These are phyloP conservation scores for Propithecus perrieri DNA, from an alignment of 2,797 vertebrate genomes.

Conservation along the genomic window DNA sequence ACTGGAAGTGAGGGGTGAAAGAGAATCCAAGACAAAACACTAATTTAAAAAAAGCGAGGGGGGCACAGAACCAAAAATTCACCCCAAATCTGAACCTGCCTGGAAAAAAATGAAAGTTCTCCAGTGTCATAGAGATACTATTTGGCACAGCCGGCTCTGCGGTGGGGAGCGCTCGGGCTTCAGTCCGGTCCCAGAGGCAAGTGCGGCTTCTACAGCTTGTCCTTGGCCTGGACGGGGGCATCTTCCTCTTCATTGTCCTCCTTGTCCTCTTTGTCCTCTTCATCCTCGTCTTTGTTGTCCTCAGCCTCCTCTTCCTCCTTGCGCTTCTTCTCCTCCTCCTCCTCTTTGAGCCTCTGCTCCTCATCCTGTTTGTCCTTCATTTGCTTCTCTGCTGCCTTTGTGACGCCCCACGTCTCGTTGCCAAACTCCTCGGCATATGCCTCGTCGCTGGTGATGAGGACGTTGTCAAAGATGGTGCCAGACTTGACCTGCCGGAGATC, in stretches of 20 bases:
- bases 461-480: conserved; percentile 94
- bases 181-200: conserved; percentile 73
- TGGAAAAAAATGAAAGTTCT: conserved; percentile 81
- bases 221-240: conserved; percentile 77
- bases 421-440: conserved; percentile 90
- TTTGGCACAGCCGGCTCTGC: conserved; percentile 69
- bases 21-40: conserved; percentile 61
- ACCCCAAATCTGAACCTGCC: conserved; percentile 79
- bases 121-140: conserved; percentile 88
- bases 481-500: conserved; percentile 90
- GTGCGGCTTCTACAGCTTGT: conserved; percentile 84
- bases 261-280: conserved; percentile 78
- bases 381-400: conserved; percentile 91
- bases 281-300: conserved; percentile 83
- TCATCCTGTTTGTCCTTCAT: conserved; percentile 90
- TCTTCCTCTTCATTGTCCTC: conserved; percentile 82
- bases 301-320: conserved; percentile 86
- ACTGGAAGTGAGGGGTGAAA: neutral
- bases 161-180: conserved; percentile 63
- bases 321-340: conserved; percentile 86
- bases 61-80: conserved; percentile 59
- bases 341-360: conserved; percentile 86
- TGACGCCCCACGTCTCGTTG: conserved; percentile 91
- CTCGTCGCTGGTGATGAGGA: conserved; percentile 91
- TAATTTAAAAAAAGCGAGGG: conserved; percentile 10